Base-by-base conservation (phyloP, 2,797 vertebrate genomes). In the Rhinophrynus dorsalis region DNA sequence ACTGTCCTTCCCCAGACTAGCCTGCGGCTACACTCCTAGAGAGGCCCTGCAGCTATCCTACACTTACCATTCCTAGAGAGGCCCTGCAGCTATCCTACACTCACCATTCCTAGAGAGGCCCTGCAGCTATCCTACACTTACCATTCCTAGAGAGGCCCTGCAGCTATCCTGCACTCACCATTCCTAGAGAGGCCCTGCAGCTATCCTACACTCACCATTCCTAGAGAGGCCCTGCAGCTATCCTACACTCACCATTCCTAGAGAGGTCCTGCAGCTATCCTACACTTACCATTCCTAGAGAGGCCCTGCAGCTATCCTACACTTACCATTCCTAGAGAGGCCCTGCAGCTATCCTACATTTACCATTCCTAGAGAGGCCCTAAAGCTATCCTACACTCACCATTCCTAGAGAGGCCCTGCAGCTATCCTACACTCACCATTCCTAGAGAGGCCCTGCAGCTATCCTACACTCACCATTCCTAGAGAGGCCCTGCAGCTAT, bases 61-160 rank as follows among this genome's bases (percentile, higher is more conserved):
- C 57, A 74, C 76, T 26, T 74, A 98, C 96, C 80, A 92, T 67
- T 29, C 78, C 18, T 75, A 42, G 1, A 2, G n/a, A n/a, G n/a
- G n/a, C n/a, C 15, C 21, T 23, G 44, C n/a, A n/a, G n/a, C 2
- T 23, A 21, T 1, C n/a, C n/a, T 18, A 20, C 57, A 74, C 76
- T 26, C 74, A 98, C 96, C 80, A 92, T 67, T 29, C 78, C 18
- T 75, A 42, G 1, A 2, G n/a, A n/a, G n/a, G n/a, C n/a, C 15
- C 21, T 23, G 44, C n/a, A n/a, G n/a, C 2, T 23, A 21, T 1
- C n/a, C n/a, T 18, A 20, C 57, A 74, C 76, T 26, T 74, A 98
- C 96, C 80, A 92, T 67, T 29, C 78, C 18, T 75, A 42, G 1
- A 2, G n/a, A n/a, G n/a, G n/a, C n/a, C 15, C 21, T 23, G 44